These are phyloP conservation scores for Eriocheir sinensis DNA, from an alignment of 1,140 invertebrate genomes.

Conservation along the genomic window DNA sequence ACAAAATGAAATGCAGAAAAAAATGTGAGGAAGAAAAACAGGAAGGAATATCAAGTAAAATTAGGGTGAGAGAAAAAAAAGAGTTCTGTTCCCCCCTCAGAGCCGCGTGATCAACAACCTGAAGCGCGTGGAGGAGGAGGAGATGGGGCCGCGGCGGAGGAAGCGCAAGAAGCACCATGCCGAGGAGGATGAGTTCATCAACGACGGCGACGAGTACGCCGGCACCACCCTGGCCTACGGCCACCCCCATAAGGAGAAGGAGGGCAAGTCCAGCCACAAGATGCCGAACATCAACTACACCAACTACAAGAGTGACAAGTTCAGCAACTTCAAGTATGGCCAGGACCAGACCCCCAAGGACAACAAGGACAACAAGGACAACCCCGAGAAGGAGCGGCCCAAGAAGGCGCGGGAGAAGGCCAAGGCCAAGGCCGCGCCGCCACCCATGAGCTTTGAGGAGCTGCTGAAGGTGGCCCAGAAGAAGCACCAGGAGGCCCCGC, in stretches of 20 bases:
- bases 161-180: constrained; percentile 84
- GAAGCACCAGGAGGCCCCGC: constrained; percentile 70
- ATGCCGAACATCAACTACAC: constrained; percentile 73
- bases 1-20: no score
- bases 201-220: constrained; percentile 79
- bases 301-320: constrained; percentile 79
- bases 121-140: constrained; percentile 88
- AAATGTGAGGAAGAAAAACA: no score
- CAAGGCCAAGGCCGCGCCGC: constrained; percentile 66
- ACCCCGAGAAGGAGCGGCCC: constrained; percentile 37
- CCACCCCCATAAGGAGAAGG: constrained; percentile 72
- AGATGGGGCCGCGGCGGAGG: constrained; percentile 86
- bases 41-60: no score
- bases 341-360: constrained; percentile 77
- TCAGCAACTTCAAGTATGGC: constrained; percentile 82
- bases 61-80: neutral
- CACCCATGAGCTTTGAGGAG: constrained; percentile 80
- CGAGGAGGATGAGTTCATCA: constrained; percentile 79
- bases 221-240: neutral
- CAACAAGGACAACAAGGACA: constrained; percentile 31
- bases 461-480: constrained; percentile 79
- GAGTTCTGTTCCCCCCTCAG: constrained; percentile 79
- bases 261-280: neutral
- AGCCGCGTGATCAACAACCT: constrained; percentile 89
- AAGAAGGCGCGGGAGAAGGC: constrained; percentile 64